phyloP scores from a whole-genome alignment of 2,797 vertebrate species.

The Orestias chungarensis region DNA sequence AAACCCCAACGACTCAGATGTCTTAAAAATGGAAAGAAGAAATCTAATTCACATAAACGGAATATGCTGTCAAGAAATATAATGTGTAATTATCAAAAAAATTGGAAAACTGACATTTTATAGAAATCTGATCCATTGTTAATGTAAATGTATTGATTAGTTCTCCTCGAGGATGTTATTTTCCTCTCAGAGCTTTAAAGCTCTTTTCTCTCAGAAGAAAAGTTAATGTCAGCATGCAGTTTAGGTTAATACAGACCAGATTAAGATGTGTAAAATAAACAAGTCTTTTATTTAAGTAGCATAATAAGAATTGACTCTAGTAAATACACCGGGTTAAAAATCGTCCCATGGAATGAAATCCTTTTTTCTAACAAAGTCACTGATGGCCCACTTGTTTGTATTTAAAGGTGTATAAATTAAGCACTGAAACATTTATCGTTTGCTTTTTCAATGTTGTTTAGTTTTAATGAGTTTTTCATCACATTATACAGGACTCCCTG shows the following conservation, averaged over 20 bases:
- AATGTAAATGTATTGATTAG: conserved; percentile 3
- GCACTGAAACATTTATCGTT: background rate
- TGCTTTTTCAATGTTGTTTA: background rate
- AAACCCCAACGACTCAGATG: background rate
- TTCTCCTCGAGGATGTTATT: background rate
- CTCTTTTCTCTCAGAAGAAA: background rate
- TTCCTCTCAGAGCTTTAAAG: background rate
- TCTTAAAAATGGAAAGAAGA: background rate
- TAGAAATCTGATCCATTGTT: conserved; percentile 1
- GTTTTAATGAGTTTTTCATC: background rate
- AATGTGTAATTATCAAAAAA: background rate
- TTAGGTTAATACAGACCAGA: background rate
- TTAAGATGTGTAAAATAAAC: background rate
- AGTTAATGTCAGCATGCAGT: too few relatives aligned
- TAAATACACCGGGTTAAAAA: background rate
- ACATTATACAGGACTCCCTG: background rate
- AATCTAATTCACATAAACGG: background rate
- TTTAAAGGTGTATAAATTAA: background rate
- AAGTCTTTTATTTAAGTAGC: background rate
- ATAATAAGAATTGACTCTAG: background rate
- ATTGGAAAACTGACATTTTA: background rate
- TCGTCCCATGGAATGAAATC: background rate
- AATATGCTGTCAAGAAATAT: background rate
- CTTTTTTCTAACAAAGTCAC: background rate
- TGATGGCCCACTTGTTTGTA: background rate